Evolutionary conservation across 1,140 invertebrate species (phyloP), one percentile per base, ranked within the genome.

Genomic region (Sminthurinus signatus): DNA sequence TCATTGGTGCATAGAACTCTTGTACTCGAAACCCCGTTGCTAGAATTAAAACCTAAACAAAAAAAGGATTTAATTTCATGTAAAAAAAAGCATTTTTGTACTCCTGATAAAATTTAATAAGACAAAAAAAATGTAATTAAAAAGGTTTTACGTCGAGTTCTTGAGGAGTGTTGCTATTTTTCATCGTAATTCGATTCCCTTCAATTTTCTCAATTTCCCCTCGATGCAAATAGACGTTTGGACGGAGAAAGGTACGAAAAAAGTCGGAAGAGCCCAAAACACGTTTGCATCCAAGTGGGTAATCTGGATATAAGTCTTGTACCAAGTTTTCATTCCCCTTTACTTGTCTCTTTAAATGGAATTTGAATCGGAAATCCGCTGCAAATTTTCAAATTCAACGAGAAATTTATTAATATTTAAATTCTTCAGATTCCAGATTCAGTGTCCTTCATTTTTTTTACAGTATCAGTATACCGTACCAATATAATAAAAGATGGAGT

Each of bases 201-300:
- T 23, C 36, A 8, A 65, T 46, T 55, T 61, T 21, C n/a, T 44
- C 31, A 29, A 69, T 65, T 39, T 28, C 28, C 15, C n/a, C 36
- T 0, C 51, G 50, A 48, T 64, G 32, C 3, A 69, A n/a, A 19
- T 61, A 19, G 10, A 69, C 67, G 39, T 69, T 44, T 8, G 62
- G 54, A 31, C 32, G 54, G 4, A 17, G 10, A 23, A 69, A 25
- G 17, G 58, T 29, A 15, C 36, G 39, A 55, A 62, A 65, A 44
- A 42, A 69, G 2, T 36, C 27, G 36, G 57, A 36, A 3, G 67
- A 62, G 15, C 60, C 17, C 10, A 46, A 39, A 42, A 62, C 43
- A 17, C 67, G 42, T 36, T 69, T 69, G 46, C 67, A 69, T 23
- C 67, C 67, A 8, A 69, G 46, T n/a, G 50, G 27, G 39, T 69